Conservation (phyloP, 1,140 invertebrate genomes). For the Adoxophyes honmai region DNA sequence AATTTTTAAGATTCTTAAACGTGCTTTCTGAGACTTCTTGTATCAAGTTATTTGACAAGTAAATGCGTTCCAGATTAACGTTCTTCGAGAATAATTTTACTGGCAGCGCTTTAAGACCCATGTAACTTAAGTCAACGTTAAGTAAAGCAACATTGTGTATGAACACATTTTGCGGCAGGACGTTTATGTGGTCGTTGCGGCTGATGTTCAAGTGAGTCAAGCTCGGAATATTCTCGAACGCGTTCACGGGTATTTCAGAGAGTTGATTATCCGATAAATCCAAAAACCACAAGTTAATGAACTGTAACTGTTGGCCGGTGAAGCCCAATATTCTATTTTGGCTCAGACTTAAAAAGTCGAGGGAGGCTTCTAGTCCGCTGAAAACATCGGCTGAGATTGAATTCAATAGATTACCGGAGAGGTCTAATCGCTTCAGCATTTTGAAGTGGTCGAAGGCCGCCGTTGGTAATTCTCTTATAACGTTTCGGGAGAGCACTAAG, state of each 20-base stretch:
- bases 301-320: slow-evolving; percentile 80
- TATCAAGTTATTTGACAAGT: slow-evolving; percentile 82
- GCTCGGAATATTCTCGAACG: slow-evolving; percentile 83
- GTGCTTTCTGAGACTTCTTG: slow-evolving; percentile 84
- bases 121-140: slow-evolving; percentile 85
- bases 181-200: slow-evolving; percentile 83
- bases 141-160: slow-evolving; percentile 79
- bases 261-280: slow-evolving; percentile 90
- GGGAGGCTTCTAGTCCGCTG: slow-evolving; percentile 83
- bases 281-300: slow-evolving; percentile 82
- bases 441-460: slow-evolving; percentile 88
- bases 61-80: slow-evolving; percentile 80
- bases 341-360: slow-evolving; percentile 85
- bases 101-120: slow-evolving; percentile 83
- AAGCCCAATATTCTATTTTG: slow-evolving; percentile 86
- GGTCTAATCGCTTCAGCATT: slow-evolving; percentile 84
- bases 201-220: slow-evolving; percentile 88
- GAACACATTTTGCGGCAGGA: slow-evolving; percentile 78
- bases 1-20: slow-evolving; percentile 85
- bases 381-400: slow-evolving; percentile 86
- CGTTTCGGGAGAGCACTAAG: slow-evolving; percentile 87
- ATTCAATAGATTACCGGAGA: slow-evolving; percentile 87
- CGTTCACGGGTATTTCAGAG: slow-evolving; percentile 81
- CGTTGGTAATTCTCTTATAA: slow-evolving; percentile 90
- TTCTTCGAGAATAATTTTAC: slow-evolving; percentile 84